Base-by-base conservation (phyloP, 2,797 vertebrate species). In the Muscicapa striata region DNA sequence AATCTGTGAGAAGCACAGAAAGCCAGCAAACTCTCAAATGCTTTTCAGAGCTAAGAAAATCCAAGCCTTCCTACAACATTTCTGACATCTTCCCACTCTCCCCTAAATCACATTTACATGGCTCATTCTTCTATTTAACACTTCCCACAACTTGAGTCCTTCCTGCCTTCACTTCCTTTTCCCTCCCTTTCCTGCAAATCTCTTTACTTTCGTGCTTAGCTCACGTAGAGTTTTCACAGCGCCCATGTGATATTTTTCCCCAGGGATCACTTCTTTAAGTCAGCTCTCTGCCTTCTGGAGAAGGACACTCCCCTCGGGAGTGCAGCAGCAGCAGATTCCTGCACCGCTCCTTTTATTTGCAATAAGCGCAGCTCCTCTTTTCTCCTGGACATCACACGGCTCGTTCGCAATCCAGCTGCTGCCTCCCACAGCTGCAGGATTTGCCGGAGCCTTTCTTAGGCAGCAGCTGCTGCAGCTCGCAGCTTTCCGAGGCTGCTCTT, bases 81-180 rank as follows among this genome's bases (percentile, higher is more conserved):
- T 94, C 87, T 87, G 46, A 64, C 87, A 91, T 89, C 93, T 93
- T 94, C 95, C 95, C 91, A 95, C 93, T 90, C 87, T 78, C 19
- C 54, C 43, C 82, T 32, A 96, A 91, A 83, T 90, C 94, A 59
- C 89, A 88, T 89, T 87, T 84, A 58, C 51, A 55, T 81, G 87
- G 79, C 90, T 94, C 93, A 81, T 69, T 88, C 69, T 91, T 84
- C 73, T 34, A 88, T 69, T 91, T 96, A 85, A 94, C 93, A 94
- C 95, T 91, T 94, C 91, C 94, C 93, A 94, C 93, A 84, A 73
- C 58, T 43, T 15, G 24, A 89, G 72, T 43, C 84, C 52, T 89
- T 96, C 86, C 91, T 89, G 70, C n/a, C 92, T 79, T 80, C 34
- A 32, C 84, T 92, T 91, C 89, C 75, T 87, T 91, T 94, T 9